These are phyloP conservation scores for Escarpia spicata DNA, from an alignment of 2,888 invertebrate species.

Conservation along the genomic window DNA sequence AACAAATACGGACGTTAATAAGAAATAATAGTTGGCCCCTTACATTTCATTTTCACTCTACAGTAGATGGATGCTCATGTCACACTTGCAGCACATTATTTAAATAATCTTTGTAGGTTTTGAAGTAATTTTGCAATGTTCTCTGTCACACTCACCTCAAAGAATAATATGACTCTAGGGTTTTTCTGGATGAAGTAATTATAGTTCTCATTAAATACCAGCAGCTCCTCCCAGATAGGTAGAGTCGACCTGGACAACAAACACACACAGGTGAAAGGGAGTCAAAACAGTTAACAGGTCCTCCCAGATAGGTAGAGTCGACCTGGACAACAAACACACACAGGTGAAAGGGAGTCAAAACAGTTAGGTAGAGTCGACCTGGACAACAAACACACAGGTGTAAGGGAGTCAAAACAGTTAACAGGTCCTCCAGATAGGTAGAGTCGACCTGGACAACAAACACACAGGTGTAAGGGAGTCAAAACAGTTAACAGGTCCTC, in stretches of 20 bases:
- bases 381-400: constrained; percentile 13
- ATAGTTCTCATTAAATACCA: constrained; percentile 73
- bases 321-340: constrained; percentile 47
- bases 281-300: constrained; percentile 61
- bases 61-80: not conserved
- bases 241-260: constrained; percentile 56
- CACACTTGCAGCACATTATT: not conserved
- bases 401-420: constrained; percentile 49
- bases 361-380: constrained; percentile 66
- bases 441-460: constrained; percentile 53
- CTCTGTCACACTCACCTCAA: constrained; percentile 65
- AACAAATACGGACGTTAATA: not conserved
- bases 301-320: constrained; percentile 73
- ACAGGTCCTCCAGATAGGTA: constrained; percentile 75
- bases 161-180: constrained; percentile 67
- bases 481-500: constrained; percentile 70
- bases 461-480: too few relatives aligned
- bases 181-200: constrained; percentile 65
- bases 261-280: not conserved
- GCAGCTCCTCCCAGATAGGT: constrained; percentile 76
- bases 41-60: too few relatives aligned
- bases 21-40: not conserved
- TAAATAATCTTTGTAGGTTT: not conserved
- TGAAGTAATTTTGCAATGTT: not conserved
- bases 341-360: too few relatives aligned